These are phyloP conservation scores for Agapornis canus DNA, from an alignment of 2,797 vertebrate species.

Conservation along the genomic window DNA sequence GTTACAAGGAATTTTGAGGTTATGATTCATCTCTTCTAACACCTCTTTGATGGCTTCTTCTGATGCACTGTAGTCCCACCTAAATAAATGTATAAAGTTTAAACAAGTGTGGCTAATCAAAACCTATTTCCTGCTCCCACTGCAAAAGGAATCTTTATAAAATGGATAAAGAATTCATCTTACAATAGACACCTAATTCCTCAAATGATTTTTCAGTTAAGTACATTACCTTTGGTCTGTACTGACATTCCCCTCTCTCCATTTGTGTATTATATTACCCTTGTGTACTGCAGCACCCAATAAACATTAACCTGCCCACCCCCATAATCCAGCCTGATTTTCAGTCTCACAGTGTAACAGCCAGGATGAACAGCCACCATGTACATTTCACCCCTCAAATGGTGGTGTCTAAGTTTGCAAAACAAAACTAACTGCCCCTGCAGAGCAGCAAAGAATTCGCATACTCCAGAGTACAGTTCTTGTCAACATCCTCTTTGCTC, in stretches of 20 bases:
- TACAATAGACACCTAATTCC: background rate
- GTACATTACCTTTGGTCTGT: background rate
- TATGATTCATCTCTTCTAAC: constrained; percentile 83
- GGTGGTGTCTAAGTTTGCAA: background rate
- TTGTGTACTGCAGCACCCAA: too few relatives aligned
- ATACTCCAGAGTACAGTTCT: background rate
- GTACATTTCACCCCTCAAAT: background rate
- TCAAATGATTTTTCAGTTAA: background rate
- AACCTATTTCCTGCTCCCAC: background rate
- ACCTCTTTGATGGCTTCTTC: constrained; percentile 88
- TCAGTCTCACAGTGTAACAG: background rate
- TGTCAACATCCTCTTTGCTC: background rate
- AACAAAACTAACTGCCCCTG: background rate
- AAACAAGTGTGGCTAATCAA: background rate
- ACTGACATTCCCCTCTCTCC: background rate
- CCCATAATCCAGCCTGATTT: background rate
- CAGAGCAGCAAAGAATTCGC: background rate
- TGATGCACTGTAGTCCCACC: constrained; percentile 92
- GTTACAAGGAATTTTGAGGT: constrained; percentile 89
- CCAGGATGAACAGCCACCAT: background rate
- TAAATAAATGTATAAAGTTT: constrained; percentile 53
- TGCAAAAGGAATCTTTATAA: background rate
- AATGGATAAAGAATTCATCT: background rate
- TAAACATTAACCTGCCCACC: background rate
- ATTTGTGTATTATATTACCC: background rate